phyloP scores from a whole-genome alignment of 2,797 vertebrate species.

The Siniperca scherzeri region DNA sequence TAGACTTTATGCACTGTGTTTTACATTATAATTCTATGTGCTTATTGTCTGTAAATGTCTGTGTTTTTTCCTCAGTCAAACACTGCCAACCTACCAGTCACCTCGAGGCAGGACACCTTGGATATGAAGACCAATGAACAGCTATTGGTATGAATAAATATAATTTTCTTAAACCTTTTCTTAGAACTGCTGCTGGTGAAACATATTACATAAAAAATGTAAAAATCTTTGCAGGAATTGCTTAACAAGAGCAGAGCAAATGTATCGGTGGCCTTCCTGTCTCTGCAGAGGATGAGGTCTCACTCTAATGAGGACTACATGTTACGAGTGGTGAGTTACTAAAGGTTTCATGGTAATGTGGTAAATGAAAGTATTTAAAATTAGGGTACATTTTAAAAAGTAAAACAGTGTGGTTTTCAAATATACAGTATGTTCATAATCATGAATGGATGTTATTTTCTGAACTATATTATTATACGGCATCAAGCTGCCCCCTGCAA shows the following conservation, averaged over 20 bases:
- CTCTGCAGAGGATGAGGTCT: slow-evolving; percentile 44
- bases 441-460: background rate
- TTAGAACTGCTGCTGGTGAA: background rate
- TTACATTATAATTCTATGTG: background rate
- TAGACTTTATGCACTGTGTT: background rate
- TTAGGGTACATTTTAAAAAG: too few species aligned
- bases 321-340: slow-evolving; percentile 64
- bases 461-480: background rate
- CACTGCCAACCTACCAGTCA: slow-evolving; percentile 10
- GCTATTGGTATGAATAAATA: slow-evolving; percentile 73
- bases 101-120: slow-evolving; percentile 4
- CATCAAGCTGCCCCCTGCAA: too few species aligned
- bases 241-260: slow-evolving; percentile 66
- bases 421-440: background rate
- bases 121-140: slow-evolving; percentile 67
- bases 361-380: background rate
- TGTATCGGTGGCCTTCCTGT: slow-evolving; percentile 38
- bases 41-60: background rate
- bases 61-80: slow-evolving; percentile 51
- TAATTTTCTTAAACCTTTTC: background rate
- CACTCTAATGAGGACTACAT: slow-evolving; percentile 56
- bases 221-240: slow-evolving; percentile 60
- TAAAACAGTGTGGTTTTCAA: background rate
- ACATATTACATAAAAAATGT: background rate
- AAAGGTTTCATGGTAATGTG: background rate